A percentile compares a stretch with the other conserved stretches of the same genome.
phyloP scores from a whole-genome alignment of 2,888 invertebrate species.

The Agrochola litura region DNA sequence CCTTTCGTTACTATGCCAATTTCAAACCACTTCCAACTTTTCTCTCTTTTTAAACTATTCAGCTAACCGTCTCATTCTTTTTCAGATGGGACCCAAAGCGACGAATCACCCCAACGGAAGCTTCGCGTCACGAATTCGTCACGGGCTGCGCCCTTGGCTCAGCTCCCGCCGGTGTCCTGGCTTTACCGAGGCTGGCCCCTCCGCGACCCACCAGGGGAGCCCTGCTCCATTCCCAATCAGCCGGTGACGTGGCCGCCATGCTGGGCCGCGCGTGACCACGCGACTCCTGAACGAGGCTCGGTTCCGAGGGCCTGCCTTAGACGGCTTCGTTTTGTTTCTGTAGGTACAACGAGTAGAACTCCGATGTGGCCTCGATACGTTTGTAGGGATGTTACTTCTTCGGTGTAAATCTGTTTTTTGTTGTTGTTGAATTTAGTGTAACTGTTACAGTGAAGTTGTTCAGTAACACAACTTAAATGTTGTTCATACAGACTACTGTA shows the following conservation, averaged over 20 bases:
- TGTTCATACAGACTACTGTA: background rate
- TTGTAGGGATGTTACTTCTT: constrained; percentile 15
- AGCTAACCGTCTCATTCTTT: constrained; percentile 6
- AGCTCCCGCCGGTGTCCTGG: constrained; percentile 87
- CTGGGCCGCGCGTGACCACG: constrained; percentile 91
- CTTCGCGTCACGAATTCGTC: constrained; percentile 96
- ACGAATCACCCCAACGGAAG: constrained; percentile 97
- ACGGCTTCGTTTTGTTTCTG: constrained; percentile 41
- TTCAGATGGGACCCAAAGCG: constrained; percentile 97
- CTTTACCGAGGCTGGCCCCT: constrained; percentile 83
- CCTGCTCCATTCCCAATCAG: constrained; percentile 92
- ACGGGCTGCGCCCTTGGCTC: constrained; percentile 86
- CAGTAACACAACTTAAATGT: background rate
- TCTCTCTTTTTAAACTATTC: background rate
- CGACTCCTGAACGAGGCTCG: constrained; percentile 75
- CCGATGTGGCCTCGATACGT: constrained; percentile 53
- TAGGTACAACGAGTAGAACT: constrained; percentile 52
- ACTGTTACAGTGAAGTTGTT: background rate
- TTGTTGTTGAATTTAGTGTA: constrained; percentile 2
- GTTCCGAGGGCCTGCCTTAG: constrained; percentile 72
- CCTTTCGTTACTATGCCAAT: background rate
- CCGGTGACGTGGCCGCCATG: constrained; percentile 92
- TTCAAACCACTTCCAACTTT: background rate
- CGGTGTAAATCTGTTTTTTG: background rate
- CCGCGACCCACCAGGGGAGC: constrained; percentile 81